Evolutionary conservation across 2,888 invertebrate genomes (phyloP).

Genomic region (Cactoblastis cactorum): DNA sequence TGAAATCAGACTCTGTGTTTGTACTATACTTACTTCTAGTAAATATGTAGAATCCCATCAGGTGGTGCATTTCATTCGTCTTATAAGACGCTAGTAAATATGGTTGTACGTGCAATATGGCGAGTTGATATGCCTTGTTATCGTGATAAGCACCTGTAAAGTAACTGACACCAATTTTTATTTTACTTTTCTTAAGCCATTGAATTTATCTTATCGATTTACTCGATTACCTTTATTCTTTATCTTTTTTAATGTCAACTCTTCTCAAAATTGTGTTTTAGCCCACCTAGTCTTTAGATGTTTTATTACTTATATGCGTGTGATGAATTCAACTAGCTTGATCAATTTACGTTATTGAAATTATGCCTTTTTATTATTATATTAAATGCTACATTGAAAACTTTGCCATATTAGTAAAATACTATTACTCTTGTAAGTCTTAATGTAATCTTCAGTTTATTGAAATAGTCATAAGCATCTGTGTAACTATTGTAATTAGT

Average conservation of each 20-base stretch:
- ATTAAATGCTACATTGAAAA: conserved; percentile 77
- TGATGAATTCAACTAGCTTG: conserved; percentile 57
- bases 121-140: not conserved
- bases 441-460: conserved; percentile 63
- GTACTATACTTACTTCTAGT: not conserved
- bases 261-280: conserved; percentile 58
- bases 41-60: not conserved
- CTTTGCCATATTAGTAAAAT: conserved; percentile 79
- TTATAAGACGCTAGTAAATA: not conserved
- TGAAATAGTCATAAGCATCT: conserved; percentile 60
- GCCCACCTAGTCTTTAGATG: conserved; percentile 77
- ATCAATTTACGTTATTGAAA: conserved; percentile 54
- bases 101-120: conserved; percentile 25
- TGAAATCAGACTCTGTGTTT: not conserved
- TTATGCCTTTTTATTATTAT: conserved; percentile 45
- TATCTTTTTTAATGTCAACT: conserved; percentile 35
- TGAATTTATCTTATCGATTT: conserved; percentile 28
- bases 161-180: conserved; percentile 34
- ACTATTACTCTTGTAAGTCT: conserved; percentile 73
- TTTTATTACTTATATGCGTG: conserved; percentile 50
- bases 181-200: conserved; percentile 32
- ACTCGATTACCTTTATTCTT: conserved; percentile 25
- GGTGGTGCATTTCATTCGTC: not conserved
- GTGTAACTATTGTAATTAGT: conserved; percentile 73
- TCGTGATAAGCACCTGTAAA: not conserved